These are phyloP conservation scores for Apamea crenata DNA, from an alignment of 2,888 invertebrate genomes.

Conservation along the genomic window DNA sequence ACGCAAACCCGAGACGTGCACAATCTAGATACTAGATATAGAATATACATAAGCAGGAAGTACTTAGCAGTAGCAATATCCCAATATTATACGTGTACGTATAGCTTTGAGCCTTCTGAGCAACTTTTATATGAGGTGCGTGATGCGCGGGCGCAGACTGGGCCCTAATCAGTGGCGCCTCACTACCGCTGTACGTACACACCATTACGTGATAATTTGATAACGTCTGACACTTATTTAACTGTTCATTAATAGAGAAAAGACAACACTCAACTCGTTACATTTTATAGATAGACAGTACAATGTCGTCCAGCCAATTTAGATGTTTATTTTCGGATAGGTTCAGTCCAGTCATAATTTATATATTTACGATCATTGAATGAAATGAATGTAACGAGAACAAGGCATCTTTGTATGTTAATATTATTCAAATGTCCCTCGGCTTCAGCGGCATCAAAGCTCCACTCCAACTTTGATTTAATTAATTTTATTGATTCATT, in stretches of 20 bases:
- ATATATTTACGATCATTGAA: slow-evolving; percentile 4
- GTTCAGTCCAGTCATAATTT: not conserved
- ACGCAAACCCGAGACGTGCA: not conserved
- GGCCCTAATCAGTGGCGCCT: slow-evolving; percentile 44
- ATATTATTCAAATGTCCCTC: slow-evolving; percentile 8
- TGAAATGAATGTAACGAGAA: slow-evolving; percentile 25
- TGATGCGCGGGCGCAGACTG: slow-evolving; percentile 11
- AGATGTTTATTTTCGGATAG: not conserved
- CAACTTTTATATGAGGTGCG: not conserved
- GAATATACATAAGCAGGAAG: not conserved
- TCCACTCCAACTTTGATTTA: not conserved
- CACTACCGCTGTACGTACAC: slow-evolving; percentile 21
- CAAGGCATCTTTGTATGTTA: slow-evolving; percentile 8
- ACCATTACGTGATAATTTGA: slow-evolving; percentile 24
- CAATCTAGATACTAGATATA: no score
- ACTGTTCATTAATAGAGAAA: not conserved
- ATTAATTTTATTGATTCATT: slow-evolving; percentile 13
- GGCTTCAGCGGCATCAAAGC: not conserved
- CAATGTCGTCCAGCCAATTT: not conserved
- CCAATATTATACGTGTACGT: not conserved
- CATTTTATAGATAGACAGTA: not conserved
- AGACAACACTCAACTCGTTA: slow-evolving; percentile 1
- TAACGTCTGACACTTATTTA: slow-evolving; percentile 24
- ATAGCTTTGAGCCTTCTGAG: not conserved
- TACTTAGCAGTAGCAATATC: not conserved